Evolutionary conservation across 2,888 invertebrate genomes (phyloP), one percentile per base, ranked within the genome.

Genomic region (Eupithecia vulgata): DNA sequence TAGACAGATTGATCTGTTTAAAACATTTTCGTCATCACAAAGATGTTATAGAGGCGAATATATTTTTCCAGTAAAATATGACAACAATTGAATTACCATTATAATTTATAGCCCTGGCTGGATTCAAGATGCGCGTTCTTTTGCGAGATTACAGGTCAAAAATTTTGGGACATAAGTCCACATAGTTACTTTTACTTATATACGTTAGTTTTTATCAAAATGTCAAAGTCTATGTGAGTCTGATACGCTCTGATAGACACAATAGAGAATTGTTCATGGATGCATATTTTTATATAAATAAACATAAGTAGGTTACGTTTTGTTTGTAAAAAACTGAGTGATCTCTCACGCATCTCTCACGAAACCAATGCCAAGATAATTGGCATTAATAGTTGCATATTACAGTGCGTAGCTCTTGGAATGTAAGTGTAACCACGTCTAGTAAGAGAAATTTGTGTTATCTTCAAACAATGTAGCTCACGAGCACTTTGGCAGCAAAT

Each of bases 291-390:
- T 40, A 64, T 25, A 61, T 67, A 59, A 72, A 40, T 62, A 70
- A 57, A 68, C 57, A 48, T 52, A 34, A 67, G 62, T 61, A 67
- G 37, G 34, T 21, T 37, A 64, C 73, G 74, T 81, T 82, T 78
- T 73, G 76, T 76, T 77, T 37, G 59, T 74, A 73, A 79, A 81
- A 79, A 78, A 70, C 21, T 10, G 25, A 72, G 67, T 78, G 73
- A 74, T 76, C 75, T 80, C 74, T 74, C 68, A 66, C 71, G 76
- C 79, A 77, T 75, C 73, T 79, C 76, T 74, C 81, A 81, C 82
- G 80, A 80, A 81, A 81, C 76, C 59, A 71, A 61, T 45, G 62
- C 71, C 66, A 72, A 72, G 72, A 76, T 78, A 78, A 79, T 65
- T 71, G 67, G 62, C 67, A 66, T 59, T 72, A 64, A 70, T 59